A percentile compares a stretch with the other conserved stretches of the same genome.
These are phyloP conservation scores for Stercorarius parasiticus DNA, from an alignment of 2,113 vertebrate species.

Conservation along the genomic window DNA sequence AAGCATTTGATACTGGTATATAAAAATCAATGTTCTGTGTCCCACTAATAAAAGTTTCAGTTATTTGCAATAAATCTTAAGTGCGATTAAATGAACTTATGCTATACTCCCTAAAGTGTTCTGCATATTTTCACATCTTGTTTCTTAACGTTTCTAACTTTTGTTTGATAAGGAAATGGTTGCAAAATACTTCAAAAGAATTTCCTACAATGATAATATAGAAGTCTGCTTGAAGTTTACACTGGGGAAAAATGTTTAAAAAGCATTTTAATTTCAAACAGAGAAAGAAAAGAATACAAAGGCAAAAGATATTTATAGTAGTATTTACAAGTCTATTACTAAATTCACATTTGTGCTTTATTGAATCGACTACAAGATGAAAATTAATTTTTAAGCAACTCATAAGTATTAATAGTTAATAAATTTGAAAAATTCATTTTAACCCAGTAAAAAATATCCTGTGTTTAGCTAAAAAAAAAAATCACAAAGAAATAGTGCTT, in stretches of 20 bases:
- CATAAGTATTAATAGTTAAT: not conserved
- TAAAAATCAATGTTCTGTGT: not conserved
- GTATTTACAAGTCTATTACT: conserved; percentile 20
- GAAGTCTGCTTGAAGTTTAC: not conserved
- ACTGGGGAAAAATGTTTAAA: not conserved
- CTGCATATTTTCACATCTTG: not conserved
- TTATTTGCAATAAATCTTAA: not conserved
- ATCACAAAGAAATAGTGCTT: not conserved
- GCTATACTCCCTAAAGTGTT: not conserved
- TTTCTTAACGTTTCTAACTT: not conserved
- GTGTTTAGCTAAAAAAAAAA: not conserved
- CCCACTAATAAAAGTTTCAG: not conserved
- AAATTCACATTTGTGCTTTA: not conserved
- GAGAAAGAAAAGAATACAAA: not conserved
- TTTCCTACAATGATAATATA: not conserved
- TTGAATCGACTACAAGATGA: not conserved
- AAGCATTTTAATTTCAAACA: not conserved
- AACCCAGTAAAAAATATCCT: not conserved
- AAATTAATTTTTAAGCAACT: not conserved
- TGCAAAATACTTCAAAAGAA: not conserved
- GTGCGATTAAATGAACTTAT: fast-evolving
- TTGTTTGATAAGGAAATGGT: not conserved
- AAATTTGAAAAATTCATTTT: not conserved
- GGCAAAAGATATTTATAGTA: not conserved
- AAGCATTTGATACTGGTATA: no score